Conservation (phyloP, 2,888 invertebrate genomes). For the Ochropacha duplaris region DNA sequence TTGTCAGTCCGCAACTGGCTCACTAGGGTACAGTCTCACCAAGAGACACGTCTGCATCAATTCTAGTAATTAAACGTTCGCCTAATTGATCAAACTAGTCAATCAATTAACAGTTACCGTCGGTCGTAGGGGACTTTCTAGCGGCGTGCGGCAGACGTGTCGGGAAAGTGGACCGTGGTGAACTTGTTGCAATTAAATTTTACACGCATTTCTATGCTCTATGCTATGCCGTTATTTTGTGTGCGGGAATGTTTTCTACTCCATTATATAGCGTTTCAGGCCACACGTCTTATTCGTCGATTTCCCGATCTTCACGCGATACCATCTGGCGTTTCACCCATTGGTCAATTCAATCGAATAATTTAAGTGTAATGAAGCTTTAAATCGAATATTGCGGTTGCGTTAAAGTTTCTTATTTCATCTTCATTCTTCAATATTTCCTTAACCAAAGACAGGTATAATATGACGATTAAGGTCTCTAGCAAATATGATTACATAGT, state of each 20-base stretch:
- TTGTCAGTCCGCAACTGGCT: not conserved
- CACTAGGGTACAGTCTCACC: not conserved
- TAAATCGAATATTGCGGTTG: not conserved
- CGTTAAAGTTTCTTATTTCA: too few relatives aligned
- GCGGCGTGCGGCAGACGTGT: constrained; percentile 10
- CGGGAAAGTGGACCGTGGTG: constrained; percentile 24
- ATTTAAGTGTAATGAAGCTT: not conserved
- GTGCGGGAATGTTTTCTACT: not conserved
- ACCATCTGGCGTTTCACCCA: not conserved
- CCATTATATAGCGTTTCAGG: constrained; percentile 2
- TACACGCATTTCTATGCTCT: constrained; percentile 21
- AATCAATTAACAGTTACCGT: constrained; percentile 10
- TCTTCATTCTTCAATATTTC: too few relatives aligned
- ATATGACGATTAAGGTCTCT: too few relatives aligned
- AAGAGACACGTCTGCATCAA: not conserved
- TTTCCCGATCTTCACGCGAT: not conserved
- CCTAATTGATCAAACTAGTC: not conserved
- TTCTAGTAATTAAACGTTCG: not conserved
- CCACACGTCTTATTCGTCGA: not conserved
- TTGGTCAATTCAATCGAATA: not conserved
- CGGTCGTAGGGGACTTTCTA: constrained; percentile 9
- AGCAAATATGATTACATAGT: too few relatives aligned
- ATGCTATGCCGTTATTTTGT: not conserved
- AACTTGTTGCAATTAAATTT: constrained; percentile 22
- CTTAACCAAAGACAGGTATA: too few relatives aligned